phyloP scores from a whole-genome alignment of 2,888 invertebrate genomes.

The Seira sanloemensis region DNA sequence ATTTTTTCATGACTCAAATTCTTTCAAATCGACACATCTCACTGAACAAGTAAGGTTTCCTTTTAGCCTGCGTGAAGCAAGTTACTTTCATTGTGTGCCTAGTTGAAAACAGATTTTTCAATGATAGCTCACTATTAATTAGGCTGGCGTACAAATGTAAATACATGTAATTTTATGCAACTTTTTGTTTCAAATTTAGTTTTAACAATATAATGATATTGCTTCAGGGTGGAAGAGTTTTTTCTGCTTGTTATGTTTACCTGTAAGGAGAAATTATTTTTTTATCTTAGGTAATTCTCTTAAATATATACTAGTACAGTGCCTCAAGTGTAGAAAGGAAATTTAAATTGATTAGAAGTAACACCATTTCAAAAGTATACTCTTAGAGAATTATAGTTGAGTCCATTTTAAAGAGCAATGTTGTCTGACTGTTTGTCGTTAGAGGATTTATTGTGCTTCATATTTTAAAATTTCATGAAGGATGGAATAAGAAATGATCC shows the following conservation, averaged over 20 bases:
- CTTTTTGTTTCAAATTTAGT: conserved; percentile 41
- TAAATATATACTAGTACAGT: background rate
- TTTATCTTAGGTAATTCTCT: conserved; percentile 36
- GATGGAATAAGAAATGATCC: too few relatives aligned
- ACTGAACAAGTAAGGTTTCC: conserved; percentile 26
- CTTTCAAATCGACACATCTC: conserved; percentile 1
- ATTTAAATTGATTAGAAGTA: conserved; percentile 22
- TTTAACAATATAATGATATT: conserved; percentile 16
- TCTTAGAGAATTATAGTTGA: too few relatives aligned
- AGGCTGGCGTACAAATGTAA: conserved; percentile 33
- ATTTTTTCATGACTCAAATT: background rate
- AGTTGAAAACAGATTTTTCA: conserved; percentile 24
- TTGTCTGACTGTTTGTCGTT: too few relatives aligned
- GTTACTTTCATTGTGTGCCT: conserved; percentile 23
- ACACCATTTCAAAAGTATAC: too few relatives aligned
- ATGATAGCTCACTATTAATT: conserved; percentile 40
- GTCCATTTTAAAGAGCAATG: too few relatives aligned
- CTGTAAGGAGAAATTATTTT: conserved; percentile 45
- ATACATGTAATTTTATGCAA: conserved; percentile 46
- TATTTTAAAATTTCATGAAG: too few relatives aligned
- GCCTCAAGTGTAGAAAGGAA: conserved; percentile 22
- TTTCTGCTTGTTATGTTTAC: conserved; percentile 9
- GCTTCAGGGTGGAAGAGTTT: conserved; percentile 52
- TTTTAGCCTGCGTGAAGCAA: conserved; percentile 22
- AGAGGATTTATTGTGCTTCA: too few relatives aligned